Percentiles rank a stretch among this genome's conserved stretches.
These are phyloP conservation scores for Menura novaehollandiae DNA, from an alignment of 2,113 vertebrate species.

Conservation along the genomic window DNA sequence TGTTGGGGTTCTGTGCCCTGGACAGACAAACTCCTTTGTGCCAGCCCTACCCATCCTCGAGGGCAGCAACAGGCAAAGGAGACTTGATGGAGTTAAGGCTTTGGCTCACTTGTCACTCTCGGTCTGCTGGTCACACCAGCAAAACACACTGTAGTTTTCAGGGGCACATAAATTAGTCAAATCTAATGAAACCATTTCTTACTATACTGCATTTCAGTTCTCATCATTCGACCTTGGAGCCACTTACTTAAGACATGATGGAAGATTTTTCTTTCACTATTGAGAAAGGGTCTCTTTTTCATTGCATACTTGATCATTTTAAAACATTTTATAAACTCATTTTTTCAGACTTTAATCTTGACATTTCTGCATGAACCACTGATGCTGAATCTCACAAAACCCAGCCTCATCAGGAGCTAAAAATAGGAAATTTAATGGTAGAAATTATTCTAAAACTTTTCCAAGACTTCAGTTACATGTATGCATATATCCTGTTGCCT, in stretches of 20 bases:
- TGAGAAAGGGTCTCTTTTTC: not conserved
- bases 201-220: not conserved
- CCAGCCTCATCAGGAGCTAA: not conserved
- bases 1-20: not conserved
- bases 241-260: not conserved
- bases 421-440: not conserved
- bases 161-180: not conserved
- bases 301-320: not conserved
- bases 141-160: not conserved
- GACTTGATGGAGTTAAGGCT: not conserved
- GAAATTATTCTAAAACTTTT: not conserved
- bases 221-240: not conserved
- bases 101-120: not conserved
- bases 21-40: not conserved
- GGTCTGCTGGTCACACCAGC: not conserved
- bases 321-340: not conserved
- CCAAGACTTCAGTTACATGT: not conserved
- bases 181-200: not conserved
- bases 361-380: not conserved
- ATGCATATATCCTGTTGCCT: not conserved
- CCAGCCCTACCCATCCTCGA: not conserved
- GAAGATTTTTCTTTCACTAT: not conserved
- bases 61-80: not conserved
- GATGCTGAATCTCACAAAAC: not conserved
- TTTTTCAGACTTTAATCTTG: not conserved